Evolutionary conservation across 2,888 invertebrate species (phyloP).

Genomic region (Protodeltote pygarga): DNA sequence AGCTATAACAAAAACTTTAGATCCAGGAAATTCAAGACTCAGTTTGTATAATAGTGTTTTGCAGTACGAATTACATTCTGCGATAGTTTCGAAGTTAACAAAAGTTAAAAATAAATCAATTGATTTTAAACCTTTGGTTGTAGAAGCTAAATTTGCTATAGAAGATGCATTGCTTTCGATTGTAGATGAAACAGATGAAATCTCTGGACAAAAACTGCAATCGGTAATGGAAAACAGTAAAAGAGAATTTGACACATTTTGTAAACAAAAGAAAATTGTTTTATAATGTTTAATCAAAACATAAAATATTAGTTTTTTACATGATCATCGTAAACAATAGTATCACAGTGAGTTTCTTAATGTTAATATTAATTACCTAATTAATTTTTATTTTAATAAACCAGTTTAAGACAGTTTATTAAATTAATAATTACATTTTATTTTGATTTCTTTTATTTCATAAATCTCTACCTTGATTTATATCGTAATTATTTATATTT

Average conservation of each 20-base stretch:
- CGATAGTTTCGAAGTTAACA: constrained; percentile 83
- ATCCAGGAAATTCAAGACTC: constrained; percentile 91
- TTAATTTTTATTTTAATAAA: neutral
- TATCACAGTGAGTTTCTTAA: constrained; percentile 65
- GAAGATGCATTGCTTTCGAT: constrained; percentile 76
- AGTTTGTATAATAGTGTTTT: constrained; percentile 93
- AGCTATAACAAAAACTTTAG: constrained; percentile 88
- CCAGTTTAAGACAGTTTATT: too few species aligned
- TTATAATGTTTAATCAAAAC: constrained; percentile 12
- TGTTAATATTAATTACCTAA: constrained; percentile 22
- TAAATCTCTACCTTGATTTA: too few species aligned
- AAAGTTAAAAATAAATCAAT: too few species aligned
- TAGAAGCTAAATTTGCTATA: constrained; percentile 80
- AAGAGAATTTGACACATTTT: constrained; percentile 78
- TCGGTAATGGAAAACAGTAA: constrained; percentile 80
- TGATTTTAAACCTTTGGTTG: constrained; percentile 73
- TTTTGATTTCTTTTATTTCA: too few species aligned
- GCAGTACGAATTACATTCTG: constrained; percentile 90
- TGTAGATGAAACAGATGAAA: constrained; percentile 83
- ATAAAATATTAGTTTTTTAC: neutral
- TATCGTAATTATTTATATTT: too few species aligned
- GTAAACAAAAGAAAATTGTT: constrained; percentile 73
- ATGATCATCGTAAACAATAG: constrained; percentile 44
- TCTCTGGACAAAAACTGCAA: constrained; percentile 84
- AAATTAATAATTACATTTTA: too few species aligned